Conservation (phyloP, 2,888 invertebrate species). For the Limenitis camilla region DNA sequence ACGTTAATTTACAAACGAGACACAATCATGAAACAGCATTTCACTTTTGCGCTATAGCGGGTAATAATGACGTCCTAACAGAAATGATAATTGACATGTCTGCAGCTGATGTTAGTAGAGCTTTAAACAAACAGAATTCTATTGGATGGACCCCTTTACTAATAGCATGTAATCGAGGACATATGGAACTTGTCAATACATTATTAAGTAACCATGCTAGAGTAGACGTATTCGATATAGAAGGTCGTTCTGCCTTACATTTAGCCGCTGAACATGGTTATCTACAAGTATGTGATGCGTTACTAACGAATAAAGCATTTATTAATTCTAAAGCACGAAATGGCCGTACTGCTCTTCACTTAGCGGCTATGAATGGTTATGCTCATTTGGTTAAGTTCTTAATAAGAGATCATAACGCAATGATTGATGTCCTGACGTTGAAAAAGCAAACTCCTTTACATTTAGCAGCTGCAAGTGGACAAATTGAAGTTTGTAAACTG, state of each 20-base stretch:
- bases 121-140: constrained; percentile 94
- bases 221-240: constrained; percentile 98
- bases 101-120: constrained; percentile 91
- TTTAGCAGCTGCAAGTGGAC: constrained; percentile 96
- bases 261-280: constrained; percentile 96
- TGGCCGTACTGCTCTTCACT: constrained; percentile 96
- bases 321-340: constrained; percentile 98
- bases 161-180: constrained; percentile 96
- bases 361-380: constrained; percentile 97
- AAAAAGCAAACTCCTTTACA: constrained; percentile 98
- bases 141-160: constrained; percentile 98
- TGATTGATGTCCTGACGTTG: constrained; percentile 95
- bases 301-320: constrained; percentile 96
- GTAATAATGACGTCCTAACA: constrained; percentile 94
- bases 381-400: constrained; percentile 92
- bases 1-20: constrained; percentile 88
- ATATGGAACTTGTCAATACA: constrained; percentile 93
- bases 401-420: constrained; percentile 95
- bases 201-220: constrained; percentile 95
- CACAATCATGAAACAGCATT: constrained; percentile 94
- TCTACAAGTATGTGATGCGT: constrained; percentile 89
- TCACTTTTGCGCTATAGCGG: constrained; percentile 95
- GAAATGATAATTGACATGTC: constrained; percentile 96
- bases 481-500: constrained; percentile 95
- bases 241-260: constrained; percentile 95